Evolutionary conservation across 2,113 vertebrate species (phyloP), one percentile per base, ranked within the genome.

Genomic region (Bubalus kerabau): DNA sequence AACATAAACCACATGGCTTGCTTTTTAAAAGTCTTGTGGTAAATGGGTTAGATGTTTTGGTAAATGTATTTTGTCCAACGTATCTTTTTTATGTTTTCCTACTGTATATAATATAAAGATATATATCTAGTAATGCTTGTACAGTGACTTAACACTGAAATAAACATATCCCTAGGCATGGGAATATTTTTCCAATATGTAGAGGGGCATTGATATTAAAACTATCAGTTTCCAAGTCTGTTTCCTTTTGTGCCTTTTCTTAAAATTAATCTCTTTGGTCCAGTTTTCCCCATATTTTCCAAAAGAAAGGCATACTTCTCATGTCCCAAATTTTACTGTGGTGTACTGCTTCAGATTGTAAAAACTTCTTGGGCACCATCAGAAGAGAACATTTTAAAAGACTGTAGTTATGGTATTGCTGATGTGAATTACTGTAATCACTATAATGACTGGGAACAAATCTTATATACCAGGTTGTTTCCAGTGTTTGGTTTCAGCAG

Each of bases 1-100:
- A 88, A 95, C 26, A 88, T 90, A 87, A 94, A 88, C 21, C 14
- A 50, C 7, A 10, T 56, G 15, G 15, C 92, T 97, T 96, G 36
- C 32, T 92, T 95, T 95, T 97, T 95, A 26, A 86, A 91, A 91
- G 46, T 81, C 14, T 48, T 56, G 85, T 92, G 82, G 23, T 94
- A 54, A 88, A 64, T 82, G 40, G 4, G 60, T 95, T 94, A 36
- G 24, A 94, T 83, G 36, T 90, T 80, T 95, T 78, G 15, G 7
- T 91, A 85, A 92, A 90, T 95, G 36, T 52, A 60, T 97, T 95
- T 97, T 96, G 6, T 40, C 19, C 24, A 92, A 2, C 30, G 83
- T 89, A 46, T 36, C 94, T 82, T 93, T 43, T 87, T 60, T 24
- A 60, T 54, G 5, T 82, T 50, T 97, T 84, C 5, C 21, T 89